These are phyloP conservation scores for Sipha maydis DNA, from an alignment of 2,888 invertebrate species.

Conservation along the genomic window DNA sequence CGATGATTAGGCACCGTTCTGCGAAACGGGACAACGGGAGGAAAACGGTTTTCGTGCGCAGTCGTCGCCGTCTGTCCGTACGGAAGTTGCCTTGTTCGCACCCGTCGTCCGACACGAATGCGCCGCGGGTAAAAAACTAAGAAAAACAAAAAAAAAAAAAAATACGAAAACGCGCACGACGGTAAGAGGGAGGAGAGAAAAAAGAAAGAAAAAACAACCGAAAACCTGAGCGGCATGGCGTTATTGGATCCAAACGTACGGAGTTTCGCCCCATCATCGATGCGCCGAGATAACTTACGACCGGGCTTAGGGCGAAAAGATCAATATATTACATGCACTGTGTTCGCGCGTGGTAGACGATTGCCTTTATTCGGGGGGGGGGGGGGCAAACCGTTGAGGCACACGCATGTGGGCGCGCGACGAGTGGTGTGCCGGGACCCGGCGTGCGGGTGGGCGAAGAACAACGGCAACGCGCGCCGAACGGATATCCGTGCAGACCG, in stretches of 20 bases:
- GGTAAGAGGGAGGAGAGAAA: background rate
- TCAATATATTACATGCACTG: conserved; percentile 25
- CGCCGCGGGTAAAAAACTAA: too few relatives aligned
- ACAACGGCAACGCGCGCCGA: conserved; percentile 5
- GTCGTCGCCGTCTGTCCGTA: too few relatives aligned
- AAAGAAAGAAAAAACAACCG: background rate
- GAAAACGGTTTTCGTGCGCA: too few relatives aligned
- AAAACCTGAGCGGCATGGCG: background rate
- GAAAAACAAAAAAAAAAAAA: too few relatives aligned
- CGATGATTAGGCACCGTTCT: too few relatives aligned
- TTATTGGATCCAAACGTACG: conserved; percentile 3
- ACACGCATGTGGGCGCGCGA: background rate
- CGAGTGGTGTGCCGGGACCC: background rate
- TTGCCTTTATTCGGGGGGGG: background rate
- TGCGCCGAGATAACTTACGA: conserved; percentile 10
- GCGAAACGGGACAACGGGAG: too few relatives aligned
- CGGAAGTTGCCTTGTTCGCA: too few relatives aligned
- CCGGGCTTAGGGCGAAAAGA: conserved; percentile 37
- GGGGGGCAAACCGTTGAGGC: conserved; percentile 9
- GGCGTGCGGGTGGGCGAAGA: background rate
- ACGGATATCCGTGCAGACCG: conserved; percentile 49
- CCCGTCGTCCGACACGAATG: too few relatives aligned
- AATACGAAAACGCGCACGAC: too few relatives aligned
- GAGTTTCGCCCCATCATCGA: background rate
- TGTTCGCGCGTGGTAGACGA: background rate